Base-by-base conservation (phyloP, 2,888 invertebrate species). In the Tigriopus californicus region DNA sequence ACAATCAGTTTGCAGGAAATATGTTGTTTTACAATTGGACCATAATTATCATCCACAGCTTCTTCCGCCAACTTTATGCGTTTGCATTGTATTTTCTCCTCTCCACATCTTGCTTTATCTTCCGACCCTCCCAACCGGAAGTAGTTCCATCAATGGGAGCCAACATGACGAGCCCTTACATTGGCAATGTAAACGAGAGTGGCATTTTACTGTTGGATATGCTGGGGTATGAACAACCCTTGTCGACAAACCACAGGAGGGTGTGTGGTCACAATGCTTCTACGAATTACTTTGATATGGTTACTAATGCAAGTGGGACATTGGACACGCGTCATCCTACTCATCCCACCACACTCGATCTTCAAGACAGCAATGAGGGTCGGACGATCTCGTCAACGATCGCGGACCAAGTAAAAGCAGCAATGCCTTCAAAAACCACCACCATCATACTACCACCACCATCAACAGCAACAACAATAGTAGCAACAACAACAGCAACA, bases 81-180 rank as follows among this genome's bases (percentile, higher is more conserved):
- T 61, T 60, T 55, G 18, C 44, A 15, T 42, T 15, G 6, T 58
- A 40, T 40, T 58, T 40, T 18, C 15, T 53, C 12, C 12, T 58
- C 25, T 42, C 58, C 5, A 15, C 40, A 41, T 53, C 41, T 59
- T 46, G 48, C 41, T 58, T 33, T 22, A 22, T 49, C 20, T 60
- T 15, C 49, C 49, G 60, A 22, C 56, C 49, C n/a, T 18, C 18
- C 33, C 6, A 12, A 24, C 46, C 47, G 25, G 40, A 12, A 33
- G 13, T 33, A 5, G 40, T n/a, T 44, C 40, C 18, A 24, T 48
- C 13, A 58, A 58, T 58, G 15, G 12, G 13, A 46, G 18, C 41
- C 40, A 33, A 33, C 33, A 18, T 15, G 46, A 46, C 20, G 20
- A 46, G 46, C 8, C 33, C 33, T 33, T 33, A 33, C 33, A 33